Evolutionary conservation across 2,888 invertebrate genomes (phyloP), one percentile per base, ranked within the genome.

Genomic region (Cancer borealis): DNA sequence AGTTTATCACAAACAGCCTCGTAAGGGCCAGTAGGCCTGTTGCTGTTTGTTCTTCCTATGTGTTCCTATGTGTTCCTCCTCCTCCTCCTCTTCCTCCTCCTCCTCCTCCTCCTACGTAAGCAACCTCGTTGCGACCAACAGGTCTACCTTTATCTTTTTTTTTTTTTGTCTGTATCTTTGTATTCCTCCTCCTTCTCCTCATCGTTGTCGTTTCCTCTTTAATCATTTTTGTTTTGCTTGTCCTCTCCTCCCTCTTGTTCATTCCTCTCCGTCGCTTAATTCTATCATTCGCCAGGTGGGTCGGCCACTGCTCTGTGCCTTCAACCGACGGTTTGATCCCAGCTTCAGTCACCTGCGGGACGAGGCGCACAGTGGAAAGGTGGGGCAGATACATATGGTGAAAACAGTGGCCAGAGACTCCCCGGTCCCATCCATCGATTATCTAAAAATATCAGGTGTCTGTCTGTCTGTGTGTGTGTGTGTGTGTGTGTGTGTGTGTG

Each of bases 301-400:
- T 3, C 97, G 97, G 54, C 97, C 97, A 0, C 96, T 98, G 5
- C 97, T 97, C 94, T 97, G 97, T 47, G 98, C 97, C 5, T 98
- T 98, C 96, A 98, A 98, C 96, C 97, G 97, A 14, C 97, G 98
- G 39, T 98, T 97, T 96, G 98, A 98, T 96, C 97, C 97, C 0
- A 97, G 97, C 46, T 97, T 97, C 96, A 96, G 96, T 8, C 96
- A 96, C 1, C 96, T 98, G 0, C 97, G 97, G 95, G 96, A 97
- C 0, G 96, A 97, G 93, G 97, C 97, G 0, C 96, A 97, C 26
- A 96, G 96, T 3, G 97, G 97, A 21, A 97, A 97, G 88, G 96
- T 98, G 30, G 98, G 98, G 10, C 97, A 97, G 95, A 97, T 97
- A 0, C 97, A 97, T 95, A 97, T 97, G n/a, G 96, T 98, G 45